phyloP scores from a whole-genome alignment of 2,797 vertebrate genomes.

The Sorex maritimensis region DNA sequence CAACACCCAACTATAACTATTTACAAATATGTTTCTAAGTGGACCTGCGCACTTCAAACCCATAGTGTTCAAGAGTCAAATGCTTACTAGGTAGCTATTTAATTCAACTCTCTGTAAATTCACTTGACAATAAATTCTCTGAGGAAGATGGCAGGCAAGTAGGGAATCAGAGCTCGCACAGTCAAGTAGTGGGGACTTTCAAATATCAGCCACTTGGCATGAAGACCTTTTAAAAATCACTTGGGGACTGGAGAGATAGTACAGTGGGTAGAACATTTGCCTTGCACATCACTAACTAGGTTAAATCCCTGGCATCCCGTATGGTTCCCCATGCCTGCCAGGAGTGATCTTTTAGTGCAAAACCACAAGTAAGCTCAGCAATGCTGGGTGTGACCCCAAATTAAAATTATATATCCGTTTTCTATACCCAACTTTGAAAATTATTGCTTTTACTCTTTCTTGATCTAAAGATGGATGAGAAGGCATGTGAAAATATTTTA shows the following conservation, averaged over 20 bases:
- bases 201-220: not conserved
- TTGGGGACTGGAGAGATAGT: too few species aligned
- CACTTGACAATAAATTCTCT: not conserved
- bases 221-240: conserved; percentile 22
- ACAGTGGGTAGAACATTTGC: too few species aligned
- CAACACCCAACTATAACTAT: not conserved
- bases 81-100: not conserved
- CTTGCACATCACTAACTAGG: too few species aligned
- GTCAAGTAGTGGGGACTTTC: not conserved
- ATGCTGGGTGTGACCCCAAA: too few species aligned
- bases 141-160: not conserved
- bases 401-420: not conserved
- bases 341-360: too few species aligned
- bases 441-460: not conserved
- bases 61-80: not conserved
- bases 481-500: not conserved
- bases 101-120: not conserved
- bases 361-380: too few species aligned
- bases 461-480: not conserved
- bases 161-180: rapidly evolving
- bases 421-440: conserved; percentile 36
- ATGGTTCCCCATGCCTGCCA: too few species aligned
- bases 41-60: not conserved
- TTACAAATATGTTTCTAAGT: not conserved
- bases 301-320: too few species aligned